Evolutionary conservation across 2,797 vertebrate genomes (phyloP), one percentile per base, ranked within the genome.

Genomic region (Tachyglossus aculeatus): DNA sequence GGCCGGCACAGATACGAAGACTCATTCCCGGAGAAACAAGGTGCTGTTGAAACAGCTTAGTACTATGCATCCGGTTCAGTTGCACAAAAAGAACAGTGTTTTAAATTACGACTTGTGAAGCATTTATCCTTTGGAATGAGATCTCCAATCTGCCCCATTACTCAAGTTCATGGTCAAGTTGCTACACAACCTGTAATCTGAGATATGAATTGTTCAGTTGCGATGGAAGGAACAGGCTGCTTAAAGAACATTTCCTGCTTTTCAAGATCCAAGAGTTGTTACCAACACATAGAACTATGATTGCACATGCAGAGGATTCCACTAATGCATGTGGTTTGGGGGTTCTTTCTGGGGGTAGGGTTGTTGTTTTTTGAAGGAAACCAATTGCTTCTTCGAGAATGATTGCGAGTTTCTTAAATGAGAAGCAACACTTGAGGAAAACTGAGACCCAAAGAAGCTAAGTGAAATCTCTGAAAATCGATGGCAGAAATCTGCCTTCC

Each of bases 61-160:
- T 9, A 58, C 50, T 43, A 50, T n/a, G n/a, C n/a, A n/a, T n/a
- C n/a, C n/a, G n/a, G 43, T 60, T 27, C 25, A 55, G 41, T 5
- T 18, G 47, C 61, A 54, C 48, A 71, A 65, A 60, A 54, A 76
- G 50, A n/a, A 47, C 78, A 25, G 34, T 40, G 32, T 44, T 78
- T 67, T 67, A 71, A 53, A 55, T 5, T 53, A 32, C 1, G 6
- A 32, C 40, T 40, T 24, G 74, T 58, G 65, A n/a, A 79, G 69
- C n/a, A 75, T 25, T 79, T 79, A 33, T 0, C 54, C 70, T 53
- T 65, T 86, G 86, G 85, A 87, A 83, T 77, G 31, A 33, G 86
- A 84, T 80, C 76, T 78, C 53, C 63, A 64, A 77, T 83, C 25
- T 9, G 25, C n/a, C 25, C 25, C 25, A 47, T 47, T 47, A 9